These are phyloP conservation scores for Heliconius ethilla DNA, from an alignment of 2,888 invertebrate species.

Conservation along the genomic window DNA sequence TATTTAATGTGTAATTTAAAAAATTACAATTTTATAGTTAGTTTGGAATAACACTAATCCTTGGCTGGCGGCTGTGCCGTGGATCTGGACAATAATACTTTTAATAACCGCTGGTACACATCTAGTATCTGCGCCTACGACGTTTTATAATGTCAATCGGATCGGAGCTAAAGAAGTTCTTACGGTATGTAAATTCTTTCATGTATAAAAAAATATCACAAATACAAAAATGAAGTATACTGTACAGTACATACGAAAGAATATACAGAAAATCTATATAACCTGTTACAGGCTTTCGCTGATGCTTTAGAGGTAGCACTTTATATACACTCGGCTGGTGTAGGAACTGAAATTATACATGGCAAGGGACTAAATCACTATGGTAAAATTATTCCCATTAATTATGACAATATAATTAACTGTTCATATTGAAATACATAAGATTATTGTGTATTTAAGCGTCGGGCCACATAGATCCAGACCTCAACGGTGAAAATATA, in stretches of 20 bases:
- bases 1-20: neutral
- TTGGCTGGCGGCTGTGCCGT: conserved; percentile 63
- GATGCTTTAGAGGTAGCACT: conserved; percentile 68
- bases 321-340: conserved; percentile 68
- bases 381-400: conserved; percentile 52
- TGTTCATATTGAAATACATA: neutral
- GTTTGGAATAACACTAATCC: conserved; percentile 68
- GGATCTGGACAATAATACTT: conserved; percentile 60
- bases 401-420: neutral
- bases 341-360: conserved; percentile 70
- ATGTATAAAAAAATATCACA: neutral
- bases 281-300: conserved; percentile 55
- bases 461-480: conserved; percentile 69
- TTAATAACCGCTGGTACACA: conserved; percentile 51
- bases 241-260: neutral
- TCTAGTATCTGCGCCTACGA: conserved; percentile 48
- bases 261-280: neutral
- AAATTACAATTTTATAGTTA: conserved; percentile 52
- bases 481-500: conserved; percentile 66
- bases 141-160: conserved; percentile 54
- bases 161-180: conserved; percentile 60
- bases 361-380: conserved; percentile 74
- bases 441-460: conserved; percentile 52
- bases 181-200: conserved; percentile 53
- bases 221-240: neutral